phyloP scores from a whole-genome alignment of 2,888 invertebrate genomes.

The Smittia aterrima region DNA sequence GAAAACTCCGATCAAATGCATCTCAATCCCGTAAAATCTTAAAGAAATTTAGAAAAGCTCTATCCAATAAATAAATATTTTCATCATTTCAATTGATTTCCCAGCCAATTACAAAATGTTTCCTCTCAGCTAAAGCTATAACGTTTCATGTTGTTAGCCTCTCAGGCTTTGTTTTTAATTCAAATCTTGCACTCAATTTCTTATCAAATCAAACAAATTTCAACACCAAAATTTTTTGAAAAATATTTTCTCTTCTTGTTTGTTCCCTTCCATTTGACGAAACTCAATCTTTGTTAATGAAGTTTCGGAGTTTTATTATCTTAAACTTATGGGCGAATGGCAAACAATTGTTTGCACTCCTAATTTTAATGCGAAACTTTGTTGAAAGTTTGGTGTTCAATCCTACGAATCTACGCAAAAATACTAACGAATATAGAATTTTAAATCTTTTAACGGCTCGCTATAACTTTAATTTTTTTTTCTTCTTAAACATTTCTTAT shows the following conservation, averaged over 20 bases:
- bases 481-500: neutral
- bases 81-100: neutral
- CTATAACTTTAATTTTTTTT: constrained; percentile 33
- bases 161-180: neutral
- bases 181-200: neutral
- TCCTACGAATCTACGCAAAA: constrained; percentile 22
- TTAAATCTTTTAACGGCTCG: constrained; percentile 33
- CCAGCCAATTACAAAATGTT: constrained; percentile 14
- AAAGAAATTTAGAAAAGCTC: too few relatives aligned
- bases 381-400: constrained; percentile 1
- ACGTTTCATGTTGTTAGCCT: neutral
- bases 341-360: neutral
- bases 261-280: too few relatives aligned
- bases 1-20: too few relatives aligned
- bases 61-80: neutral
- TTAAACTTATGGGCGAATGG: neutral
- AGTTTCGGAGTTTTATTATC: neutral
- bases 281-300: too few relatives aligned
- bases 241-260: neutral
- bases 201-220: constrained; percentile 8
- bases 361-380: neutral
- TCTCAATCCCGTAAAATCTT: too few relatives aligned
- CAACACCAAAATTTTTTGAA: constrained; percentile 3
- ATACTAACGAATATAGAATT: constrained; percentile 41
- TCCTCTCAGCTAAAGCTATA: constrained; percentile 1